These are phyloP conservation scores for Lissocephala sabroskyi DNA, from an alignment of 2,888 invertebrate species.

Conservation along the genomic window DNA sequence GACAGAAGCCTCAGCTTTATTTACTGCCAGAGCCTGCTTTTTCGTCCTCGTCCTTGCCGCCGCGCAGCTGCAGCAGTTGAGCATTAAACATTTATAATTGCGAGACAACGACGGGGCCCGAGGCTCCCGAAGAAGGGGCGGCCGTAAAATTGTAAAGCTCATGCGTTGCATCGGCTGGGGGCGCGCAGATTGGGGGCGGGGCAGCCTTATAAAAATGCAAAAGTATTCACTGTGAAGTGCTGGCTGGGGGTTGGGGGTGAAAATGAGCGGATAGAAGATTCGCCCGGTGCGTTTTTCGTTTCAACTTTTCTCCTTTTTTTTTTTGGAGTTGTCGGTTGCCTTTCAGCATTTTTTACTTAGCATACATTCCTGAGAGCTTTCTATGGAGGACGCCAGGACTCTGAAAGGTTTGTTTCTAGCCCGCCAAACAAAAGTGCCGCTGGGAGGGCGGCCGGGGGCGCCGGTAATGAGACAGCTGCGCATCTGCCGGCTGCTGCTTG, in stretches of 20 bases:
- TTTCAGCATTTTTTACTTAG: constrained; percentile 27
- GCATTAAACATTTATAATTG: constrained; percentile 69
- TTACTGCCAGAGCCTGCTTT: constrained; percentile 18
- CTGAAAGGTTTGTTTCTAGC: constrained; percentile 44
- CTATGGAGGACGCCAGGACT: constrained; percentile 18
- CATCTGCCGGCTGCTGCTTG: constrained; percentile 1
- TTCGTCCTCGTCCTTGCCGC: constrained; percentile 1
- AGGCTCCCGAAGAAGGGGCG: constrained; percentile 14
- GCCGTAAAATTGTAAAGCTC: constrained; percentile 1
- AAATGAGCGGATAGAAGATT: no score
- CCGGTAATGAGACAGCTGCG: constrained; percentile 54
- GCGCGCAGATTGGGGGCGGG: no score
- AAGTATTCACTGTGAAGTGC: constrained; percentile 26
- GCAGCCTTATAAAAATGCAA: constrained; percentile 9
- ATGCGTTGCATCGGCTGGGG: background rate
- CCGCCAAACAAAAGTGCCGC: no score
- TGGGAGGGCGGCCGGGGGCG: background rate
- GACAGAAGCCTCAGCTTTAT: constrained; percentile 14
- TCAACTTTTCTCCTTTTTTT: no score
- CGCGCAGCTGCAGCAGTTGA: constrained; percentile 20
- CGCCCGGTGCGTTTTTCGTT: no score
- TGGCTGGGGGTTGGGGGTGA: no score
- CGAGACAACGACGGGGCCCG: constrained; percentile 32
- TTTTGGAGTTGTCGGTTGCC: constrained; percentile 7
- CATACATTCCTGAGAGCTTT: constrained; percentile 37